These are phyloP conservation scores for Ditula angustiorana DNA, from an alignment of 2,888 invertebrate species.

Conservation along the genomic window DNA sequence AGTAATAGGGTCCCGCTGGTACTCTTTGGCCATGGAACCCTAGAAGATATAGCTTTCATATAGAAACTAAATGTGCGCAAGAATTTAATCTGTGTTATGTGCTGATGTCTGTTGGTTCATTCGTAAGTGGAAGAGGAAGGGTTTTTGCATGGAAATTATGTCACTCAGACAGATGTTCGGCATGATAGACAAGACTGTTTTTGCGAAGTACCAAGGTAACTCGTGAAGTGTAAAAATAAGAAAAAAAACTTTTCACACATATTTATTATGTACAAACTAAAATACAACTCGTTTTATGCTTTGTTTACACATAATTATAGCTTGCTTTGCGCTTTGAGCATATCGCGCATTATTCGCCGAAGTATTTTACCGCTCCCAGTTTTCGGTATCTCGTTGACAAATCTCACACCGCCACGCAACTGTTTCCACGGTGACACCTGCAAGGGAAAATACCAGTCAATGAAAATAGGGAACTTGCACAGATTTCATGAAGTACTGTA, in stretches of 20 bases:
- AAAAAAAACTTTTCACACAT: not conserved
- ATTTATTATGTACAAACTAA: not conserved
- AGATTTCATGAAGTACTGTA: too few relatives aligned
- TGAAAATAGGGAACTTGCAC: not conserved
- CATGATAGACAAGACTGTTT: too few relatives aligned
- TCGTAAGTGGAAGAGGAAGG: too few relatives aligned
- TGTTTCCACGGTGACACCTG: conserved; percentile 88
- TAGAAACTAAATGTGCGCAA: too few relatives aligned
- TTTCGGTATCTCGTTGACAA: conserved; percentile 90
- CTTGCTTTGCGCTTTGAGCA: conserved; percentile 54
- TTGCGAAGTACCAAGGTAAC: not conserved
- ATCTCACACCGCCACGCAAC: conserved; percentile 89
- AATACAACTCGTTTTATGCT: not conserved
- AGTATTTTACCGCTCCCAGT: conserved; percentile 91
- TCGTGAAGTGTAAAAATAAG: not conserved
- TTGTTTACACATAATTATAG: conserved; percentile 41
- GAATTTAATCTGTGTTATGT: too few relatives aligned
- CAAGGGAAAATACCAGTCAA: conserved; percentile 32
- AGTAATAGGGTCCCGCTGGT: too few relatives aligned
- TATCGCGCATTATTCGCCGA: conserved; percentile 80
- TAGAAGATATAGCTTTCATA: too few relatives aligned
- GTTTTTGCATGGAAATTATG: too few relatives aligned
- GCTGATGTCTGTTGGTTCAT: too few relatives aligned
- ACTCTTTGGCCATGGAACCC: too few relatives aligned
- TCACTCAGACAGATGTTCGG: too few relatives aligned